Evolutionary conservation across 2,113 vertebrate genomes (phyloP).

Genomic region (Scomber colias): DNA sequence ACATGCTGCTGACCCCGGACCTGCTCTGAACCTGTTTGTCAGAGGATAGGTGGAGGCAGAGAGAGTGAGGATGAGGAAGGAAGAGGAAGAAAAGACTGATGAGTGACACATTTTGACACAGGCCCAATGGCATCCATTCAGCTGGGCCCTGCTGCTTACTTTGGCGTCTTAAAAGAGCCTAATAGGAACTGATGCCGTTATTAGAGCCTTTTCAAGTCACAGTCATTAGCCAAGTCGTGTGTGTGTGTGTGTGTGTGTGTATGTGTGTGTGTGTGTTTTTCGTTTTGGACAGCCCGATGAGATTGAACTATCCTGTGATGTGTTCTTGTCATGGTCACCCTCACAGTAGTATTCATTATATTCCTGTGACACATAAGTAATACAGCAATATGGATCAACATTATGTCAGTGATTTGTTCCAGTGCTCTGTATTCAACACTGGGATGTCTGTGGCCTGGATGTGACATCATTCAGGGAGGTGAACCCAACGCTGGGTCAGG

Average conservation of each 20-base stretch:
- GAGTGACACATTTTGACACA: slow-evolving; percentile 62
- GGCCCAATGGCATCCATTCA: slow-evolving; percentile 60
- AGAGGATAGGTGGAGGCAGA: slow-evolving; percentile 42
- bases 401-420: slow-evolving; percentile 24
- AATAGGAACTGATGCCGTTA: slow-evolving; percentile 39
- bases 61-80: slow-evolving; percentile 30
- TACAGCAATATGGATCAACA: slow-evolving; percentile 11
- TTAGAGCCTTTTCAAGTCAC: slow-evolving; percentile 13
- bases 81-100: slow-evolving; percentile 42
- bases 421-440: slow-evolving; percentile 10
- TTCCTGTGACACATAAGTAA: neutral
- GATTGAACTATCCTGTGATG: neutral
- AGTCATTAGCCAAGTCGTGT: neutral
- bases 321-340: neutral
- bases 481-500: slow-evolving; percentile 57
- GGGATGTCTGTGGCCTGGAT: slow-evolving; percentile 48
- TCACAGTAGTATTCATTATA: neutral
- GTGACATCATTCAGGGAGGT: slow-evolving; percentile 68
- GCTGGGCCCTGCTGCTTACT: slow-evolving; percentile 37
- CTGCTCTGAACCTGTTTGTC: slow-evolving; percentile 71
- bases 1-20: slow-evolving; percentile 61
- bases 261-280: neutral
- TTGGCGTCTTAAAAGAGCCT: slow-evolving; percentile 9
- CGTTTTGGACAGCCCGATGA: neutral
- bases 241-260: neutral